Percentiles rank a stretch among this genome's conserved stretches.
Conservation (phyloP, 2,113 vertebrate genomes). For the Sylvia atricapilla region DNA sequence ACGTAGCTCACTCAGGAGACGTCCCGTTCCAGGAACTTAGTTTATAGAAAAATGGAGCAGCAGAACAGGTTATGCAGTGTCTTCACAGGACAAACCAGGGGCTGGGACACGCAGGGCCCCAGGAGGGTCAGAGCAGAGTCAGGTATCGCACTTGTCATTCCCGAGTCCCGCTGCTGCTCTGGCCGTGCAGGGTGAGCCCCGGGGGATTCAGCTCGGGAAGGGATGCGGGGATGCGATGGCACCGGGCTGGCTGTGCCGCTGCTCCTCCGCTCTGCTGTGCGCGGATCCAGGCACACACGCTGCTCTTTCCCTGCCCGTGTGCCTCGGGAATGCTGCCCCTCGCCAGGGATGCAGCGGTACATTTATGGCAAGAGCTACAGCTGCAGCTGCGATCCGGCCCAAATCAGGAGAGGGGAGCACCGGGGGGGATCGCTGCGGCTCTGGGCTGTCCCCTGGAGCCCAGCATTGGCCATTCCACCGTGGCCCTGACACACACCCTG, state of each 20-base stretch:
- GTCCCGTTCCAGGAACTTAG: neutral
- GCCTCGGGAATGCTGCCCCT: neutral
- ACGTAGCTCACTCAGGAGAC: rapidly evolving
- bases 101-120: neutral
- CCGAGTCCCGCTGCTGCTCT: rapidly evolving
- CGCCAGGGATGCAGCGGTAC: neutral
- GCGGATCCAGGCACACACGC: rapidly evolving
- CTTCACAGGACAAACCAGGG: neutral
- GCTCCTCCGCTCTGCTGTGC: no score
- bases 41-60: neutral
- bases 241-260: rapidly evolving
- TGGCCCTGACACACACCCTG: neutral
- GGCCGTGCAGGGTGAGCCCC: rapidly evolving
- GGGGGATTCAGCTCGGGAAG: rapidly evolving
- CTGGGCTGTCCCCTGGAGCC: neutral
- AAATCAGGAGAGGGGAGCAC: neutral
- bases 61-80: neutral
- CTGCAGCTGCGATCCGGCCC: neutral
- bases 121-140: rapidly evolving
- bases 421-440: neutral
- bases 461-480: neutral
- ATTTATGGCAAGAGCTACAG: neutral
- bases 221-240: neutral
- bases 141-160: rapidly evolving
- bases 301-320: rapidly evolving